Percentiles rank a stretch among this genome's conserved stretches.
Evolutionary conservation across 2,113 vertebrate species (phyloP).

Genomic region (Myodes glareolus): DNA sequence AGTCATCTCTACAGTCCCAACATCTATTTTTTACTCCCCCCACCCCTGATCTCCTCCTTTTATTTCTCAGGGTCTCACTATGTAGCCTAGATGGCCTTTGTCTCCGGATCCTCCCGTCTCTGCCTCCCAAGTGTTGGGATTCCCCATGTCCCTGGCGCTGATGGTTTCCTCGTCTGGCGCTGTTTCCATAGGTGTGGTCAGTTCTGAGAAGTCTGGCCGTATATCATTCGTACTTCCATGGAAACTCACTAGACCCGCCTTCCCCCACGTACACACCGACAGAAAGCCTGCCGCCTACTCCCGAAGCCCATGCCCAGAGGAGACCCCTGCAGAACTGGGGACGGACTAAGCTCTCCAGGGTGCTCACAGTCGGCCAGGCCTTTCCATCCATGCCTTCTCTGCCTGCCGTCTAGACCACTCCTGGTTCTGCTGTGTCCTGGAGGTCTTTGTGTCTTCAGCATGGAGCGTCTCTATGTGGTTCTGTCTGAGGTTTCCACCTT

Average conservation of each 20-base stretch:
- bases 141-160: not conserved
- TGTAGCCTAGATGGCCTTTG: not conserved
- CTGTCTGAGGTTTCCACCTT: not conserved
- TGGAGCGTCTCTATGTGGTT: not conserved
- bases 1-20: not conserved
- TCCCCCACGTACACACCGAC: not conserved
- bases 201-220: not conserved
- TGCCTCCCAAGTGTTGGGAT: not conserved
- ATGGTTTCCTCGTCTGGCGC: not conserved
- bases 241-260: not conserved
- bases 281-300: not conserved
- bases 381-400: not conserved
- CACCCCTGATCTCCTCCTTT: not conserved
- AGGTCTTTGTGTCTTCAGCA: not conserved
- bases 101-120: not conserved
- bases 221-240: not conserved
- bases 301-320: not conserved
- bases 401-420: not conserved
- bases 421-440: not conserved
- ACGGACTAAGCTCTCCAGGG: not conserved
- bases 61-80: not conserved
- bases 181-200: not conserved
- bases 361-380: not conserved
- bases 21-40: not conserved
- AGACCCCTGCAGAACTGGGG: not conserved